Conservation (phyloP, 2,113 vertebrate genomes). For the Siphamia tubifer region DNA sequence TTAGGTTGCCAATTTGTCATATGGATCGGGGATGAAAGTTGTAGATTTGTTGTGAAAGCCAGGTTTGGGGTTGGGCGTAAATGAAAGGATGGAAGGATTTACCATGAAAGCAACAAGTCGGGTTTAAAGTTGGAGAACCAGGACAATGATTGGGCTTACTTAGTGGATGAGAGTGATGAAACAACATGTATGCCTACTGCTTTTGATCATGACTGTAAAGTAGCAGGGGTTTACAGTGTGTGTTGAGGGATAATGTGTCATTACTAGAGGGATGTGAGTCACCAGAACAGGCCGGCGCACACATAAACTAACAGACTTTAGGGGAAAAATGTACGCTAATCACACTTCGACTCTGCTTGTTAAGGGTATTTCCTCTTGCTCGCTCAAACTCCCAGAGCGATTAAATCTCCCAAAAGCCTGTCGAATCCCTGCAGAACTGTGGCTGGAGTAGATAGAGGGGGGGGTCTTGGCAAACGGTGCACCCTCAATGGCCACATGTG, state of each 20-base stretch:
- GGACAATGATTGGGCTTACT: conserved; percentile 51
- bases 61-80: background rate
- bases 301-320: conserved; percentile 63
- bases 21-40: background rate
- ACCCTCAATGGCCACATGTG: background rate
- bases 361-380: conserved; percentile 75
- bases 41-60: conserved; percentile 35
- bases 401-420: conserved; percentile 61
- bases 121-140: conserved; percentile 54
- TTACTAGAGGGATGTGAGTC: conserved; percentile 76
- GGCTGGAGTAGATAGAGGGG: conserved; percentile 32
- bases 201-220: conserved; percentile 73
- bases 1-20: background rate
- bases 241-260: conserved; percentile 76
- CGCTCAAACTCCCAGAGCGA: conserved; percentile 64
- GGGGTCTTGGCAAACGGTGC: conserved; percentile 17
- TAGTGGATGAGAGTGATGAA: conserved; percentile 57
- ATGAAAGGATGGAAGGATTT: conserved; percentile 28
- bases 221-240: conserved; percentile 66
- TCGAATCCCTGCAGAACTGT: conserved; percentile 30
- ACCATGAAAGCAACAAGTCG: conserved; percentile 52
- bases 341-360: conserved; percentile 74
- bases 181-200: conserved; percentile 54
- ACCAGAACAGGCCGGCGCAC: conserved; percentile 52
- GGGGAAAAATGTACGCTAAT: conserved; percentile 63